These are phyloP conservation scores for Heterodera filipjevi DNA, from an alignment of 2,888 invertebrate species.

Conservation along the genomic window DNA sequence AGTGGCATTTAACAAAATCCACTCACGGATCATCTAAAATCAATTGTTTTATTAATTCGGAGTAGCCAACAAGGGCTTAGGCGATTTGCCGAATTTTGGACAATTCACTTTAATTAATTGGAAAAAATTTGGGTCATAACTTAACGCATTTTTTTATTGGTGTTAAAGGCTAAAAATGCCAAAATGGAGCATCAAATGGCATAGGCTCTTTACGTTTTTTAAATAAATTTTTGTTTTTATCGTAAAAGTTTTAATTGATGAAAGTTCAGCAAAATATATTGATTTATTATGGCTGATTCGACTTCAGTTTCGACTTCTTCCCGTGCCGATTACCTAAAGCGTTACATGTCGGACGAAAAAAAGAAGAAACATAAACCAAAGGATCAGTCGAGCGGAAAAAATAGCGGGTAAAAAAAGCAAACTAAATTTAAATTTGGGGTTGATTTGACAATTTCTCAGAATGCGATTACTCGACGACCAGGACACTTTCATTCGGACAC, in stretches of 20 bases:
- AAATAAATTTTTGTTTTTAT: too few species aligned
- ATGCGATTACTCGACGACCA: constrained; percentile 52
- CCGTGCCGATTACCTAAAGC: constrained; percentile 35
- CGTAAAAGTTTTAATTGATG: too few species aligned
- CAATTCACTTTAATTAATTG: too few species aligned
- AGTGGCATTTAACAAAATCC: constrained; percentile 61
- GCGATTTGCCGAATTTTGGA: too few species aligned
- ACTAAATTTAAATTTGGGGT: neutral
- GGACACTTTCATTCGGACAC: constrained; percentile 46
- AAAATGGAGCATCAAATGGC: too few species aligned
- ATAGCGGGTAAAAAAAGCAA: neutral
- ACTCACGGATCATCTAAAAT: constrained; percentile 62
- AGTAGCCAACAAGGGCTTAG: too few species aligned
- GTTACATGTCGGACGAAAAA: constrained; percentile 30
- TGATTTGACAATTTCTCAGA: constrained; percentile 31
- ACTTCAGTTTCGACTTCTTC: constrained; percentile 25
- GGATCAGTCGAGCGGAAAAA: constrained; percentile 17
- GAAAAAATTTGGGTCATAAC: too few species aligned
- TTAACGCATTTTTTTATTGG: neutral
- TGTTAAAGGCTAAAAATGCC: too few species aligned
- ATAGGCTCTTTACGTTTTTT: too few species aligned
- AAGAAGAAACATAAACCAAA: constrained; percentile 25
- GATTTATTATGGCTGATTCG: neutral
- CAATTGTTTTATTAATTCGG: neutral
- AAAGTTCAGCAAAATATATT: neutral